Conservation (phyloP, 2,113 vertebrate species). For the Corydoras sp. region DNA sequence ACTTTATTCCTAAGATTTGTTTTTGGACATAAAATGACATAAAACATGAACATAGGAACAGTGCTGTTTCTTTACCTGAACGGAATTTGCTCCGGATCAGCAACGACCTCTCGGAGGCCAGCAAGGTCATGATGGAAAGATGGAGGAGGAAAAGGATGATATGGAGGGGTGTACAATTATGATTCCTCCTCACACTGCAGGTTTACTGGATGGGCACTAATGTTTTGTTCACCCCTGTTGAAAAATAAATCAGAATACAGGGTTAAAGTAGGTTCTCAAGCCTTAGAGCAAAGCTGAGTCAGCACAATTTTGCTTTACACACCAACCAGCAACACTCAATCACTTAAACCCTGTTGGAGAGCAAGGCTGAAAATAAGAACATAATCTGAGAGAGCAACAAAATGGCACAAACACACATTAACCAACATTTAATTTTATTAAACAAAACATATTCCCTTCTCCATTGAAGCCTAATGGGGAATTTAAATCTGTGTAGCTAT, state of each 20-base stretch:
- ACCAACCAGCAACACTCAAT: too few species aligned
- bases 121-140: constrained; percentile 72
- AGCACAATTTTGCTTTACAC: too few species aligned
- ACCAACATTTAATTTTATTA: constrained; percentile 18
- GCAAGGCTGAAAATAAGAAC: neutral
- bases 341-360: too few species aligned
- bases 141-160: constrained; percentile 46
- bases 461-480: constrained; percentile 10
- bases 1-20: too few species aligned
- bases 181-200: constrained; percentile 28
- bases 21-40: constrained; percentile 2
- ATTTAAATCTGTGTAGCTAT: constrained; percentile 5
- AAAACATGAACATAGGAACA: neutral
- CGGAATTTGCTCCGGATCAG: constrained; percentile 89
- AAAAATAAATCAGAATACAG: constrained; percentile 24
- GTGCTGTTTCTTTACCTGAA: constrained; percentile 71
- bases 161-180: constrained; percentile 34
- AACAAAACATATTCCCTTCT: constrained; percentile 22
- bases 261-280: neutral
- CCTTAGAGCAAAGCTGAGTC: too few species aligned
- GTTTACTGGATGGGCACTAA: constrained; percentile 51
- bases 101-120: constrained; percentile 81
- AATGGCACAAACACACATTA: constrained; percentile 29
- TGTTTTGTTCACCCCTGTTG: constrained; percentile 44
- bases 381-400: constrained; percentile 38